A percentile compares a stretch with the other conserved stretches of the same genome.
Conservation (phyloP, 2,888 invertebrate species). For the Mesorhabditis belari region DNA sequence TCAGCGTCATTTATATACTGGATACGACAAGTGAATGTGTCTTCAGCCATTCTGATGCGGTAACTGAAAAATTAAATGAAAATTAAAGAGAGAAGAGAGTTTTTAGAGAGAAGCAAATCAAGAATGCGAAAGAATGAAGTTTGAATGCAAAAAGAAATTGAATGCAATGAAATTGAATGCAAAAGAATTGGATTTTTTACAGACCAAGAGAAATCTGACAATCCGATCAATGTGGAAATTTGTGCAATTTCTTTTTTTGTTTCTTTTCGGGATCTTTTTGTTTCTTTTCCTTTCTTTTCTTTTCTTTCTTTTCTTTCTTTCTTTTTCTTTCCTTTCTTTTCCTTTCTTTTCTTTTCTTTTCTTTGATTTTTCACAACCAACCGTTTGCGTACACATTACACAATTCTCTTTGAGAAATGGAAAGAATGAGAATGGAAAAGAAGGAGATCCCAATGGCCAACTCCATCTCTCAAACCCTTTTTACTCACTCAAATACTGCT, state of each 20-base stretch:
- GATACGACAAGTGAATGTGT: conserved; percentile 37
- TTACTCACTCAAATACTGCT: no score
- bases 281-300: neutral
- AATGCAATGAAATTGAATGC: no score
- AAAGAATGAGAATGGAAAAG: neutral
- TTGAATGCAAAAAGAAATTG: neutral
- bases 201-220: no score
- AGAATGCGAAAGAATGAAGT: neutral
- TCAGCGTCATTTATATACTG: conserved; percentile 87
- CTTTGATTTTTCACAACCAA: neutral
- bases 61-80: neutral
- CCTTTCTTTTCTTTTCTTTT: neutral
- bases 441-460: conserved; percentile 1
- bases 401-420: neutral
- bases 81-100: neutral
- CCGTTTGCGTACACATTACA: neutral
- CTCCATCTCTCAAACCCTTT: no score
- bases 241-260: no score
- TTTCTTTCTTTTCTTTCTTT: neutral
- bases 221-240: no score
- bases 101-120: neutral
- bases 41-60: conserved; percentile 6
- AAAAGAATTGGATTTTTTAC: no score
- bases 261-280: neutral
- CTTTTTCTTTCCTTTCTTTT: conserved; percentile 2